Conservation (phyloP, 2,113 vertebrate species). For the Pachypanchax playfairii region DNA sequence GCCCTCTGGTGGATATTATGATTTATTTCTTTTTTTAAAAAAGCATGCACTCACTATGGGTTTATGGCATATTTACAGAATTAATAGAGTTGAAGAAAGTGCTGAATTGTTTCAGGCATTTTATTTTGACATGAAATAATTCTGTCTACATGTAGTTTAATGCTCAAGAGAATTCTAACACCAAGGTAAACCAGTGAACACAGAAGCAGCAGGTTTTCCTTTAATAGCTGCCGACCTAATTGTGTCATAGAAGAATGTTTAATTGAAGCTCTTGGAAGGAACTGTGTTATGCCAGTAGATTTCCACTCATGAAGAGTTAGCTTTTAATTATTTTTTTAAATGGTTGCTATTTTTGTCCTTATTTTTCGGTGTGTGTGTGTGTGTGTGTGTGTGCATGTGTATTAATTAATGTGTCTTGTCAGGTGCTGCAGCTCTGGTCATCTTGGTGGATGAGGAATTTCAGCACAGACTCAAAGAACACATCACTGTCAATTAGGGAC, state of each 20-base stretch:
- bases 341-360: conserved; percentile 48
- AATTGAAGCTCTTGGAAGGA: conserved; percentile 54
- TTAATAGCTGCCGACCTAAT: conserved; percentile 37
- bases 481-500: conserved; percentile 80
- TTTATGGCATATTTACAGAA: neutral
- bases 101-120: neutral
- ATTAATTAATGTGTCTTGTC: conserved; percentile 79
- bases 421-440: conserved; percentile 68
- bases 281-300: conserved; percentile 29
- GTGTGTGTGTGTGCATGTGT: too few relatives aligned
- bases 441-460: conserved; percentile 65
- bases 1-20: too few relatives aligned
- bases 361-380: too few relatives aligned
- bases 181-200: conserved; percentile 12
- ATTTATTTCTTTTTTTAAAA: too few relatives aligned
- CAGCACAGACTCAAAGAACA: conserved; percentile 74
- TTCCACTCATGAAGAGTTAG: conserved; percentile 41
- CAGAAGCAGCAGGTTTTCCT: conserved; percentile 7
- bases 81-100: neutral
- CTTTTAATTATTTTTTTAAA: conserved; percentile 27
- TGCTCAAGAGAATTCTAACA: conserved; percentile 1
- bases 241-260: conserved; percentile 48
- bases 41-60: too few relatives aligned
- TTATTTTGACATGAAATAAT: conserved; percentile 1
- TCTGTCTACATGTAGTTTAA: conserved; percentile 1